Percentiles rank a stretch among this genome's conserved stretches.
Conservation (phyloP, 2,888 invertebrate genomes). For the Nomada goodeniana region DNA sequence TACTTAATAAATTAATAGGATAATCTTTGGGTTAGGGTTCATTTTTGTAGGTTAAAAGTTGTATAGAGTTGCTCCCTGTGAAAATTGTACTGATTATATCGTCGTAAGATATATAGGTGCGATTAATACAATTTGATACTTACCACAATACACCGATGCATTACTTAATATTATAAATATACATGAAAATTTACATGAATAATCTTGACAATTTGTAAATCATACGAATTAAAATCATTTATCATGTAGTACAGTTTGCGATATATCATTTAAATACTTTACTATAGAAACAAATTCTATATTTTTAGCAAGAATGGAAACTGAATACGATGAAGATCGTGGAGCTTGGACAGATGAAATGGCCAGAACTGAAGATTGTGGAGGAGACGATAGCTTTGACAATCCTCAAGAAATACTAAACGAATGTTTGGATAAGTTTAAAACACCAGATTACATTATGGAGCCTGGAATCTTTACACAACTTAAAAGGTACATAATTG, state of each 20-base stretch:
- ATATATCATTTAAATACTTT: neutral
- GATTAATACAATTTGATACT: too few species aligned
- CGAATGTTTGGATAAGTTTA: conserved; percentile 96
- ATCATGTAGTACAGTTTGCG: neutral
- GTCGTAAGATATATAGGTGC: too few species aligned
- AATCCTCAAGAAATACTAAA: conserved; percentile 95
- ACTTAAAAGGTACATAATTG: conserved; percentile 89
- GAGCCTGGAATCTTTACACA: conserved; percentile 98
- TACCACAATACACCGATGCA: too few species aligned
- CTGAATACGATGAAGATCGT: conserved; percentile 80
- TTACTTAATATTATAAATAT: too few species aligned
- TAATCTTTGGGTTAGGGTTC: neutral
- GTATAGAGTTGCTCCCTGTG: neutral
- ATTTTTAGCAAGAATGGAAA: conserved; percentile 73
- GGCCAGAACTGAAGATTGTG: conserved; percentile 84
- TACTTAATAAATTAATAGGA: too few species aligned
- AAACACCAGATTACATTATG: conserved; percentile 98
- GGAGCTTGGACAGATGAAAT: conserved; percentile 82
- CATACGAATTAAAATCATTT: too few species aligned
- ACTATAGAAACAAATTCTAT: neutral
- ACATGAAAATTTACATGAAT: too few species aligned
- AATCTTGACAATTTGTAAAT: too few species aligned
- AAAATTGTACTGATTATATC: too few species aligned
- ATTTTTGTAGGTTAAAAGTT: neutral
- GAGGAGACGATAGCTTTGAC: conserved; percentile 90